Percentiles rank a stretch among this genome's conserved stretches.
These are phyloP conservation scores for Etheostoma perlongum DNA, from an alignment of 2,797 vertebrate genomes.

Conservation along the genomic window DNA sequence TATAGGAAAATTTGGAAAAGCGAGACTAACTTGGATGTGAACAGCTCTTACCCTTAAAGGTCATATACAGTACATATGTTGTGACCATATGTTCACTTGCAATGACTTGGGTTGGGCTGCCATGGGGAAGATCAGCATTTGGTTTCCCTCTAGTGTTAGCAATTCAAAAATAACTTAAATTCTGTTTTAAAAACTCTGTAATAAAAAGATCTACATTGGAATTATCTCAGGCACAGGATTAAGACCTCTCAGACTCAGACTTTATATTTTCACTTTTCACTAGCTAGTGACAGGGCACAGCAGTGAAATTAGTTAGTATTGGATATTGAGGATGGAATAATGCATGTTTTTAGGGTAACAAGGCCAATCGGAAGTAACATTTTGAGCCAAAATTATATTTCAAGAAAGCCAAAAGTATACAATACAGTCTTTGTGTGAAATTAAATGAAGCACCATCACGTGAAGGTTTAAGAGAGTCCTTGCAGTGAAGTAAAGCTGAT, in stretches of 20 bases:
- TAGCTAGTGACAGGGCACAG: background rate
- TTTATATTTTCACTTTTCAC: slow-evolving; percentile 7
- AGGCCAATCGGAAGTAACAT: slow-evolving; percentile 12
- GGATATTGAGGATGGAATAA: background rate
- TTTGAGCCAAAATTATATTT: slow-evolving; percentile 32
- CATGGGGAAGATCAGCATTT: background rate
- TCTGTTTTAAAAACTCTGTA: background rate
- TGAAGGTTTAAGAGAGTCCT: slow-evolving; percentile 15
- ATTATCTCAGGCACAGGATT: background rate
- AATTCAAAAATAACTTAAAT: too few relatives aligned
- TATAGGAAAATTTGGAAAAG: too few relatives aligned
- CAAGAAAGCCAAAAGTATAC: slow-evolving; percentile 28
- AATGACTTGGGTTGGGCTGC: background rate
- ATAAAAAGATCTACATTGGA: background rate
- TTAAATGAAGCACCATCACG: slow-evolving; percentile 35
- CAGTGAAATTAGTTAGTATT: background rate
- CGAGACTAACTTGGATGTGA: background rate
- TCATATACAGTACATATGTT: background rate
- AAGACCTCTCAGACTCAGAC: background rate
- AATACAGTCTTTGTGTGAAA: slow-evolving; percentile 19
- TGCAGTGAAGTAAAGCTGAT: slow-evolving; percentile 36
- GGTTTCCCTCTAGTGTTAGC: background rate
- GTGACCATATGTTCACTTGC: background rate
- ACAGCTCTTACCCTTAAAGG: background rate
- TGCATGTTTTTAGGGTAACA: slow-evolving; percentile 7